phyloP scores from a whole-genome alignment of 2,113 vertebrate genomes.

The Prunella himalayana region DNA sequence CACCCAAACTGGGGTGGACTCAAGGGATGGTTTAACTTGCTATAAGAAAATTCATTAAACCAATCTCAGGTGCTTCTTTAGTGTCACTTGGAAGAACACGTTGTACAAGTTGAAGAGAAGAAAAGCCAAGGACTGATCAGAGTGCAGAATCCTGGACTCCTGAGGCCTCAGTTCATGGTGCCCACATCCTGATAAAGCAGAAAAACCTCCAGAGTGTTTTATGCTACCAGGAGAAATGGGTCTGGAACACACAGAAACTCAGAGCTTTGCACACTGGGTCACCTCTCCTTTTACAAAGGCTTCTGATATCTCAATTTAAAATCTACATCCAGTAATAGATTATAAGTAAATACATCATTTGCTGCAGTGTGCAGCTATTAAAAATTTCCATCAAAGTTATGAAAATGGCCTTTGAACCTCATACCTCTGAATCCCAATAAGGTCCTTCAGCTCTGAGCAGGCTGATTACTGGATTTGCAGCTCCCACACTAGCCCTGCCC shows the following conservation, averaged over 20 bases:
- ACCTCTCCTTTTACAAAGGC: background rate
- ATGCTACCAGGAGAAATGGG: background rate
- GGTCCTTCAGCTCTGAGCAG: background rate
- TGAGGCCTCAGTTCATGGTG: background rate
- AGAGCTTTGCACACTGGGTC: background rate
- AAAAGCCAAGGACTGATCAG: background rate
- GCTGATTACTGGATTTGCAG: background rate
- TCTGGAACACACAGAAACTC: background rate
- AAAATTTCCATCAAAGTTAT: background rate
- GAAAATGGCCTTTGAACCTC: background rate
- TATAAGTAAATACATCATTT: background rate
- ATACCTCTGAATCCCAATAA: background rate
- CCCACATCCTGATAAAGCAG: background rate
- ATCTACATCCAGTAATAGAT: background rate
- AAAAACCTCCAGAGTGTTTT: background rate
- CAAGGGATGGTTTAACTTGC: background rate
- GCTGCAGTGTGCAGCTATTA: background rate
- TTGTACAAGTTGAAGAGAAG: background rate
- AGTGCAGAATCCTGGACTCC: background rate
- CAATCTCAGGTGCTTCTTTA: background rate
- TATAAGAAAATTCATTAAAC: background rate
- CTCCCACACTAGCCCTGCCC: background rate
- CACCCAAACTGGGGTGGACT: background rate
- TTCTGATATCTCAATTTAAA: background rate
- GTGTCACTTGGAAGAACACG: background rate